These are phyloP conservation scores for Phyllostomus hastatus DNA, from an alignment of 2,113 vertebrate species.

Conservation along the genomic window DNA sequence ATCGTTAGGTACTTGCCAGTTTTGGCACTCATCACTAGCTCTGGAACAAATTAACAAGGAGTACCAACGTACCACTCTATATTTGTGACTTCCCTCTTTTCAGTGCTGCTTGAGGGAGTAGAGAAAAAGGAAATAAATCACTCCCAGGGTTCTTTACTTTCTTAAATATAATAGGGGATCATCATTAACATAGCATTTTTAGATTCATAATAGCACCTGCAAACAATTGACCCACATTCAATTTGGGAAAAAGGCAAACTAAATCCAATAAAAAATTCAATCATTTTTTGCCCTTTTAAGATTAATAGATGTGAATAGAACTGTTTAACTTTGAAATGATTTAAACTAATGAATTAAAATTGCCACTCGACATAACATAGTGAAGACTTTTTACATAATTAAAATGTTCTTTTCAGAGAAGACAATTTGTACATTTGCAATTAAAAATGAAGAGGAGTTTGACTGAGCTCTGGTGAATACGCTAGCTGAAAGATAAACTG, in stretches of 20 bases:
- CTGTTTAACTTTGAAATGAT: conserved; percentile 20
- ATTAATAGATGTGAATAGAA: conserved; percentile 10
- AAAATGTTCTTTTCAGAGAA: conserved; percentile 33
- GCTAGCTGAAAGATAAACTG: background rate
- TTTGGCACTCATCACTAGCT: too few relatives aligned
- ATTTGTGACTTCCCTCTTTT: background rate
- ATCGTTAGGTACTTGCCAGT: too few relatives aligned
- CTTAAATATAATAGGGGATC: background rate
- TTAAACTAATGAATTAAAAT: conserved; percentile 41
- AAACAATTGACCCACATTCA: background rate
- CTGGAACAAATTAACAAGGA: too few relatives aligned
- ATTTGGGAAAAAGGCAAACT: conserved; percentile 18
- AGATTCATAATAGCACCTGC: background rate
- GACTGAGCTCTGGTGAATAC: background rate
- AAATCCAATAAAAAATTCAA: background rate
- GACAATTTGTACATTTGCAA: background rate
- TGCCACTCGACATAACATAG: background rate
- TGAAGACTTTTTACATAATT: conserved; percentile 18
- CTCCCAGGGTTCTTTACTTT: background rate
- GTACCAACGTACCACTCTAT: too few relatives aligned
- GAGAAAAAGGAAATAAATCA: background rate
- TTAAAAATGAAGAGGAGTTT: conserved; percentile 14
- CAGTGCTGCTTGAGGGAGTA: background rate
- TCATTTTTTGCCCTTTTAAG: conserved; percentile 12
- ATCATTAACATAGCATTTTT: background rate